phyloP scores from a whole-genome alignment of 2,797 vertebrate species.

The Nyctibius grandis region DNA sequence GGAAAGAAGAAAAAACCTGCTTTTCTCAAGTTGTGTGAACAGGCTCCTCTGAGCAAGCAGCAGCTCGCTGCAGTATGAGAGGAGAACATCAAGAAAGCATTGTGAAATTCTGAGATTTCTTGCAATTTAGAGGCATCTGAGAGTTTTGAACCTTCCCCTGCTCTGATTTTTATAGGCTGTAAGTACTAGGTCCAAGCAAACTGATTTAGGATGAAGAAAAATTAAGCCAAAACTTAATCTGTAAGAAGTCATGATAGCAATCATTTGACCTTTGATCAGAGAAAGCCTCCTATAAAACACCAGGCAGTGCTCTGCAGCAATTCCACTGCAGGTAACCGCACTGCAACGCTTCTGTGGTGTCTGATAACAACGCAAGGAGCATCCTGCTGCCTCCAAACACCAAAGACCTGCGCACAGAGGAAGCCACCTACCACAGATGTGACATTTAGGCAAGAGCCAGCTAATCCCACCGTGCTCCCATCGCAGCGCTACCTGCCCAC shows the following conservation, averaged over 20 bases:
- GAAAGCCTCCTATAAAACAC: neutral
- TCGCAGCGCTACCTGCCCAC: neutral
- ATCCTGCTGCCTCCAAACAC: neutral
- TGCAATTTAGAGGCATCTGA: neutral
- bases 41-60: neutral
- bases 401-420: neutral
- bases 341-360: neutral
- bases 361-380: neutral
- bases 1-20: neutral
- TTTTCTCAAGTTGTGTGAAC: neutral
- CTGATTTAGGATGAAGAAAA: neutral
- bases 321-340: neutral
- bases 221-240: neutral
- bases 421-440: neutral
- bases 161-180: neutral
- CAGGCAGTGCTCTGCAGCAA: neutral
- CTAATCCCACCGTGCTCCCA: neutral
- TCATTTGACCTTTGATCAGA: neutral
- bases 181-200: neutral
- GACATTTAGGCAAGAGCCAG: neutral
- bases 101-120: neutral
- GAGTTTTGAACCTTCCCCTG: neutral
- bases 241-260: neutral
- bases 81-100: neutral
- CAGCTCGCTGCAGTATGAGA: neutral